phyloP scores from a whole-genome alignment of 2,113 vertebrate species.

The Eidolon helvum region DNA sequence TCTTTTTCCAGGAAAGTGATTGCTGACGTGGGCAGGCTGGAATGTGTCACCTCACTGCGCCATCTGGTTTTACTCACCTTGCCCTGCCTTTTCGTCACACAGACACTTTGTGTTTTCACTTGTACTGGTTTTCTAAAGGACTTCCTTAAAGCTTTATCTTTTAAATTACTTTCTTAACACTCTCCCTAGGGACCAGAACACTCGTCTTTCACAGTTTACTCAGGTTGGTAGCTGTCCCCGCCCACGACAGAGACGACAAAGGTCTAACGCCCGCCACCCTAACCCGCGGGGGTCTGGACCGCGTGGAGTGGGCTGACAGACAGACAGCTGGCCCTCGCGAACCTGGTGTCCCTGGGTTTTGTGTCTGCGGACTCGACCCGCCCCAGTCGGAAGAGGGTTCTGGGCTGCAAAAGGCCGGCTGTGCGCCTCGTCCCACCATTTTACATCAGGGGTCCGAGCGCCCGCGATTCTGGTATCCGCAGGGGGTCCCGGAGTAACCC shows the following conservation, averaged over 20 bases:
- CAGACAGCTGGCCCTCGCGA: background rate
- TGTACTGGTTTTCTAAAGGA: background rate
- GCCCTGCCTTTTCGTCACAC: background rate
- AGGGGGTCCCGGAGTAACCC: background rate
- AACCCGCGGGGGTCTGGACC: background rate
- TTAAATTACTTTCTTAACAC: too few relatives aligned
- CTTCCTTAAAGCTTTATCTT: background rate
- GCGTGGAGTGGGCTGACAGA: background rate
- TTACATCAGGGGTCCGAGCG: too few relatives aligned
- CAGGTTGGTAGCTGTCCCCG: background rate
- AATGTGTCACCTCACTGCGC: background rate
- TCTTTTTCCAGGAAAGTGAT: accelerated
- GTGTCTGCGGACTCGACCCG: background rate
- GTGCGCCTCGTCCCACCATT: background rate
- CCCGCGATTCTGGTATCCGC: accelerated
- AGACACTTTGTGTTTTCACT: background rate
- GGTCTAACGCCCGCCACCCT: too few relatives aligned
- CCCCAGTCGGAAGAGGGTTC: background rate
- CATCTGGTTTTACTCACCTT: too few relatives aligned
- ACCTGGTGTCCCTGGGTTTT: background rate
- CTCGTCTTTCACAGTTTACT: background rate
- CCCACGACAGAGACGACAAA: background rate
- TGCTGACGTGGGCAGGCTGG: accelerated
- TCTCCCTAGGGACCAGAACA: background rate
- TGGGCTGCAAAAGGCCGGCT: background rate